Base-by-base conservation (phyloP, 1,140 invertebrate species). In the Dinothrombium tinctorium region DNA sequence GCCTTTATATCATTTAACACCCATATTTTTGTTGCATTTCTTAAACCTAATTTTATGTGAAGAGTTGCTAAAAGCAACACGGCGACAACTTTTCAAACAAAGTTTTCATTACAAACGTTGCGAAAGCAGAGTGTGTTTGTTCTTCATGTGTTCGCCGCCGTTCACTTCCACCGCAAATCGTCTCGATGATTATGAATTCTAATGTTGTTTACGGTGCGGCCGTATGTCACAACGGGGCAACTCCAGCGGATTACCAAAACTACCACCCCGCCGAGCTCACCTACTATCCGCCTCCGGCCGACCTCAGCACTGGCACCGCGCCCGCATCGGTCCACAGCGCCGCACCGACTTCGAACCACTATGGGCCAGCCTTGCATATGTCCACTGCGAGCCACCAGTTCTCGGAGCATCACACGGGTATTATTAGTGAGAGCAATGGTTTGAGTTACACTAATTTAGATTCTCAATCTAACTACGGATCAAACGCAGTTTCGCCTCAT, bases 361-460 rank as follows among this genome's bases (percentile, higher is more conserved):
- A 44, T 36, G 31, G 15, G 17, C 25, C 44, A 12, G 15, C 20
- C 4, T 15, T 23, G 14, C 44, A 35, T n/a, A 20, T 23, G 20
- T 33, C n/a, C 17, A 14, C 21, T 14, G 19, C 14, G 44, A 41
- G n/a, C 33, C 49, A 24, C 36, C 42, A 8, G 19, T 24, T 26
- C 14, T 29, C 17, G 31, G 44, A n/a, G 20, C 43, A 22, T 41
- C 43, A 2, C 37, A 39, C 4, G 44, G 43, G 35, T 8, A 78
- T 81, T 15, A 81, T 82, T 36, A 79, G 72, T 49, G 74, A 76
- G 0, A 73, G 78, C 48, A 77, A 77, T 41, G 79, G 80, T 0
- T 59, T 84, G 31, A 81, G 79, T 54, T 87, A 87, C 55, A 86
- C 81, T 0, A 86, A 86, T 58, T 58, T 87, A 50, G 81, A 87